Percentiles rank a stretch among this genome's conserved stretches.
Conservation (phyloP, 2,888 invertebrate species). For the Chymomyza procnemis region DNA sequence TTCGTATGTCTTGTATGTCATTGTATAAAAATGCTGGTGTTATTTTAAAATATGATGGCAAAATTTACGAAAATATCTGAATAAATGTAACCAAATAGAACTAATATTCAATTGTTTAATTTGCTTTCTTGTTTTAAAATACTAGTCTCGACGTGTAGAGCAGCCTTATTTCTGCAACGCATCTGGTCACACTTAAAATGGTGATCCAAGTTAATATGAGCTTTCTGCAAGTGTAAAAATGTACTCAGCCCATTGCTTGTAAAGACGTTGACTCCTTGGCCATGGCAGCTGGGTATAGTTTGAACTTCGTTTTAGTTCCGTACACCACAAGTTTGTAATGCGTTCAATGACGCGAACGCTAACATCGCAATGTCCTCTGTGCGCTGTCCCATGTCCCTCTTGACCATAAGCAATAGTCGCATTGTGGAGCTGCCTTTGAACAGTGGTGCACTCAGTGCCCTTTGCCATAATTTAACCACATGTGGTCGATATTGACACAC, state of each 20-base stretch:
- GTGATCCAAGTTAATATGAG: neutral
- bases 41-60: no score
- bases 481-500: slow-evolving; percentile 64
- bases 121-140: no score
- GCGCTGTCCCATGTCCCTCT: neutral
- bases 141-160: no score
- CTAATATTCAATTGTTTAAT: no score
- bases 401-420: slow-evolving; percentile 17
- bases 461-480: slow-evolving; percentile 65
- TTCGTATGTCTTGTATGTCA: no score
- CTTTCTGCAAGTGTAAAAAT: neutral
- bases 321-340: slow-evolving; percentile 5
- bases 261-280: neutral
- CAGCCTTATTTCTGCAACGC: no score
- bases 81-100: no score
- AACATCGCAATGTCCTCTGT: slow-evolving; percentile 11
- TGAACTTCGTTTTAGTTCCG: neutral
- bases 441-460: slow-evolving; percentile 23
- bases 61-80: no score
- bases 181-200: neutral
- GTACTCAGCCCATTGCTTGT: no score
- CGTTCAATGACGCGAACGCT: slow-evolving; percentile 17
- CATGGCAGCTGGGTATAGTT: neutral
- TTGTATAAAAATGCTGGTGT: no score
- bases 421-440: slow-evolving; percentile 2